Evolutionary conservation across 2,888 invertebrate species (phyloP).

Genomic region (Lasioglossum zephyrum): DNA sequence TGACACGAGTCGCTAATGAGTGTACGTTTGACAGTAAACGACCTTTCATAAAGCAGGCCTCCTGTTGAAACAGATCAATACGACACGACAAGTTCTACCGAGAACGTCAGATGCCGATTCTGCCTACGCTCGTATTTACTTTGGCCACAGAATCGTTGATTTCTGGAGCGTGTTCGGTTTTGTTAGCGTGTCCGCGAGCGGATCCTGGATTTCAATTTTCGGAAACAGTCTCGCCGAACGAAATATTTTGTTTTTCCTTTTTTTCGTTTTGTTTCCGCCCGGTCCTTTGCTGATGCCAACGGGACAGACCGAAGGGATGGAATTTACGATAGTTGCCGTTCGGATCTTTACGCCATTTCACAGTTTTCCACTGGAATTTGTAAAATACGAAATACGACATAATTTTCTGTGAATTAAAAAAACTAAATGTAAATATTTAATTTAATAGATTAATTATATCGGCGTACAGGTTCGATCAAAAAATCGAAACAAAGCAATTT

Average conservation of each 20-base stretch:
- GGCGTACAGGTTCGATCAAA: too few species aligned
- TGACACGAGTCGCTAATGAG: conserved; percentile 21
- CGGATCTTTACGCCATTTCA: background rate
- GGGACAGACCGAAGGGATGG: background rate
- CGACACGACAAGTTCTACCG: background rate
- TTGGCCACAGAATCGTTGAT: conserved; percentile 17
- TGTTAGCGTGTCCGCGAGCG: conserved; percentile 12
- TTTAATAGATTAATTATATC: too few species aligned
- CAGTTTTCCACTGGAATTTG: background rate
- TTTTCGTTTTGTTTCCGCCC: background rate
- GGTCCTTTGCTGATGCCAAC: background rate
- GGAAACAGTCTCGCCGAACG: background rate
- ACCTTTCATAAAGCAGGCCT: conserved; percentile 1
- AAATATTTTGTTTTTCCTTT: background rate
- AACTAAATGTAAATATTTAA: too few species aligned
- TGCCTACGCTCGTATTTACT: conserved; percentile 6
- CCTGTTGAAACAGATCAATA: conserved; percentile 24
- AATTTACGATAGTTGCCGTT: background rate
- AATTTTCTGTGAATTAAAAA: background rate
- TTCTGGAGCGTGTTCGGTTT: conserved; percentile 4
- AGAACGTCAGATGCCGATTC: conserved; percentile 7
- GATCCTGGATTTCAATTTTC: conserved; percentile 11
- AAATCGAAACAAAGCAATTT: too few species aligned
- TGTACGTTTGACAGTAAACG: conserved; percentile 16
- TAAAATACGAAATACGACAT: background rate